Evolutionary conservation across 2,113 vertebrate genomes (phyloP).

Genomic region (Meles meles): DNA sequence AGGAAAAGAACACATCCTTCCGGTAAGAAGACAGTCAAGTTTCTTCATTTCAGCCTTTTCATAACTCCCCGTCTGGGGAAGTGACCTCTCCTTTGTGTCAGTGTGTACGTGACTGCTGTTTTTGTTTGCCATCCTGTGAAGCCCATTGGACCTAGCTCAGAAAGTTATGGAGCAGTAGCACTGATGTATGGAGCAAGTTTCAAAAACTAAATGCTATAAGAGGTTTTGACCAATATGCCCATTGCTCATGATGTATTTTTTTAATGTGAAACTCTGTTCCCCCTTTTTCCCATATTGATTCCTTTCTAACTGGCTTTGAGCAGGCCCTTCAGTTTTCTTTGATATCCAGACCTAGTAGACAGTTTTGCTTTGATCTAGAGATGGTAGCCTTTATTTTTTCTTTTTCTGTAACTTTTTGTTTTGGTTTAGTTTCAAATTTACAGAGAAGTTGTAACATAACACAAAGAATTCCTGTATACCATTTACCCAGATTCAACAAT

Average conservation of each 20-base stretch:
- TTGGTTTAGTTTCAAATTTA: conserved; percentile 32
- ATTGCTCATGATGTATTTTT: neutral
- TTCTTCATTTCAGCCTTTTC: neutral
- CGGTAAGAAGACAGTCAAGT: conserved; percentile 82
- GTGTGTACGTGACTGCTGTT: neutral
- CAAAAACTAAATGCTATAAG: neutral
- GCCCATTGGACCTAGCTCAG: neutral
- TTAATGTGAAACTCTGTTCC: neutral
- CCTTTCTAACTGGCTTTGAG: neutral
- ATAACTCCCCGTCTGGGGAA: neutral
- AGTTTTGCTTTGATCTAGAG: neutral
- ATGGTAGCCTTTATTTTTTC: neutral
- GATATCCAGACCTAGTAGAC: neutral
- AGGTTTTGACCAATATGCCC: neutral
- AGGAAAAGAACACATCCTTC: conserved; percentile 98
- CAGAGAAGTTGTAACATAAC: neutral
- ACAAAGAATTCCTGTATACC: neutral
- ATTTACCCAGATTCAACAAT: neutral
- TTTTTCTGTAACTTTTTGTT: conserved; percentile 13
- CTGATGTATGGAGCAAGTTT: neutral
- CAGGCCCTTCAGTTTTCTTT: neutral
- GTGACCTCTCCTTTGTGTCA: neutral
- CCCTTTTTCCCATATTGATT: neutral
- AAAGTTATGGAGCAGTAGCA: neutral
- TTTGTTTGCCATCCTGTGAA: neutral